Evolutionary conservation across 2,888 invertebrate species (phyloP), one percentile per base, ranked within the genome.

Genomic region (Sinohyriopsis cumingii): DNA sequence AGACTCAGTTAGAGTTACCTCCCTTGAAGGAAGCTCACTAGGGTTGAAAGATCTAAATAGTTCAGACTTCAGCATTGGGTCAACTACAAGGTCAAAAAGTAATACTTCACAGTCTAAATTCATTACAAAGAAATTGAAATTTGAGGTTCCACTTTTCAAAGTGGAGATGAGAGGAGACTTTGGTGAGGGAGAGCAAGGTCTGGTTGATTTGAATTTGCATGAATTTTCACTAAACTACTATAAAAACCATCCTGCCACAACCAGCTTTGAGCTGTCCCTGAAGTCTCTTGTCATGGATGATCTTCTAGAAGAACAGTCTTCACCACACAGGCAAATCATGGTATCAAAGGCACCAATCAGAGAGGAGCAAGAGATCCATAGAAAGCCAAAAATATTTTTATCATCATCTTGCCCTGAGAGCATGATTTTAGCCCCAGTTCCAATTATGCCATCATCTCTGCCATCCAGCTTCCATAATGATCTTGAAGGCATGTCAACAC

Each of bases 271-370:
- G 56, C 71, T 90, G 6, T 94, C 95, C 0, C 91, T 98, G 12
- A 93, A 95, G 78, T 95, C 97, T 0, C 93, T 98, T 28, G 92
- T 95, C 5, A 95, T 98, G 95, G 97, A 97, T 89, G 97, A 98
- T 91, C 92, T 97, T 5, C 92, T 95, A 12, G 94, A 95, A 85
- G 93, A 94, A 3, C 92, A 93, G 25, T 94, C 94, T 60, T 95
- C 95, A 0, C 94, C 94, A 82, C 95, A 96, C 90, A 93, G 96
- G 55, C 93, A 94, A 87, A 94, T 97, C 92, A 95, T 97, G 79
- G 81, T 86, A 33, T 89, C 89, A 0, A 75, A 77, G 55, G 79
- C 77, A 5, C 65, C 75, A 4, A 71, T 65, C 55, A 72, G 66
- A 28, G 78, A 78, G 19, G 71, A 76, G 6, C 62, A 68, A 6